Evolutionary conservation across 1,140 invertebrate genomes (phyloP), one percentile per base, ranked within the genome.

Genomic region (Ganaspis sp.): DNA sequence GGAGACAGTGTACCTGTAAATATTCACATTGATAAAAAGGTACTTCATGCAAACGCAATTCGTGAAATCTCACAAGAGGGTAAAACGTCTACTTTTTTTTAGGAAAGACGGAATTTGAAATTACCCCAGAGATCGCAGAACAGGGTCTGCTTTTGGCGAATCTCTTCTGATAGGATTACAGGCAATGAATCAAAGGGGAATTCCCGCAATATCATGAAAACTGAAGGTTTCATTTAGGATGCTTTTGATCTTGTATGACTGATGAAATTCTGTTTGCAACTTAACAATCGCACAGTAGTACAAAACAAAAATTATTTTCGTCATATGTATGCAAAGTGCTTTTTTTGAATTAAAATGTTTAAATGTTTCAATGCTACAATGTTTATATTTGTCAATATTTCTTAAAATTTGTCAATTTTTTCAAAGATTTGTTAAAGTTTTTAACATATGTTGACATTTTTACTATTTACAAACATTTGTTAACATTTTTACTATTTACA

Each of bases 21-120:
- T 64, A 26, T 64, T 64, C 23, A 29, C 21, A 29, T 64, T 26
- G 8, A 64, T 64, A 29, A 29, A 64, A 29, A 49, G 45, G 15
- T 49, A 15, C n/a, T 49, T 49, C 45, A 49, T 49, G 45, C 45
- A n/a, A 49, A 26, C 54, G 23, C 23, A 64, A 64, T 64, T 64
- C 54, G 54, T 12, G 54, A 64, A 64, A 64, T 58, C 54, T 58
- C 21, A 58, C 21, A 58, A 26, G 23, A 58, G 21, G 54, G 54
- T 58, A 8, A 19, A 17, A 15, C 11, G 15, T 12, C 12, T 1
- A 4, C n/a, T 49, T 49, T 49, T 49, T 49, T 49, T 49, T 17
- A 49, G n/a, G 45, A 64, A 64, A 64, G 54, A 23, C 23, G 54
- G 54, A 64, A 64, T 64, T 64, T 29, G 54, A 64, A 64, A 64